Conservation (phyloP, 2,888 invertebrate species). For the Acrocera orbiculus region DNA sequence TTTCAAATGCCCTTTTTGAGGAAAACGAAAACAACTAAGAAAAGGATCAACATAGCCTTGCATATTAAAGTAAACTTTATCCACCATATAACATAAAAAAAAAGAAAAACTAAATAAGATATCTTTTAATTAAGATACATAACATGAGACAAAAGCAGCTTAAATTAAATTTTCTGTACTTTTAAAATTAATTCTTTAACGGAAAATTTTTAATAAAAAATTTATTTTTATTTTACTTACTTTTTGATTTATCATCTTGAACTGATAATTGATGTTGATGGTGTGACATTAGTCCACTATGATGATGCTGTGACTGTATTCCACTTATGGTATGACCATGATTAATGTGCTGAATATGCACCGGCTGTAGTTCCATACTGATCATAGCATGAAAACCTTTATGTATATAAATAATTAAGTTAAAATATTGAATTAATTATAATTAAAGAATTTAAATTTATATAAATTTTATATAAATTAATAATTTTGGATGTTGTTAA, state of each 20-base stretch:
- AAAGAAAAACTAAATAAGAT: no score
- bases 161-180: background rate
- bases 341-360: conserved; percentile 22
- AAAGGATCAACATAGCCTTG: background rate
- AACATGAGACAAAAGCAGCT: no score
- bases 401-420: no score
- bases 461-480: no score
- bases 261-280: conserved; percentile 16
- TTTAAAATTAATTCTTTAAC: background rate
- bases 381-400: conserved; percentile 19
- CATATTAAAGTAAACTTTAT: background rate
- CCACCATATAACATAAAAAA: no score
- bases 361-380: conserved; percentile 28
- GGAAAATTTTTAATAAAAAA: background rate
- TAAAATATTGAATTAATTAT: no score
- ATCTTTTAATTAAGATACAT: no score
- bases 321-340: conserved; percentile 16
- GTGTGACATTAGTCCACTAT: conserved; percentile 14
- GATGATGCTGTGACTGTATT: conserved; percentile 18
- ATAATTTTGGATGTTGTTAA: no score
- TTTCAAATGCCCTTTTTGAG: no score
- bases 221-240: conserved; percentile 11
- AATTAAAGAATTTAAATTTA: no score
- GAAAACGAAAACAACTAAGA: no score
- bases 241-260: conserved; percentile 15